Evolutionary conservation across 2,888 invertebrate genomes (phyloP).

Genomic region (Synanthedon myopaeformis): DNA sequence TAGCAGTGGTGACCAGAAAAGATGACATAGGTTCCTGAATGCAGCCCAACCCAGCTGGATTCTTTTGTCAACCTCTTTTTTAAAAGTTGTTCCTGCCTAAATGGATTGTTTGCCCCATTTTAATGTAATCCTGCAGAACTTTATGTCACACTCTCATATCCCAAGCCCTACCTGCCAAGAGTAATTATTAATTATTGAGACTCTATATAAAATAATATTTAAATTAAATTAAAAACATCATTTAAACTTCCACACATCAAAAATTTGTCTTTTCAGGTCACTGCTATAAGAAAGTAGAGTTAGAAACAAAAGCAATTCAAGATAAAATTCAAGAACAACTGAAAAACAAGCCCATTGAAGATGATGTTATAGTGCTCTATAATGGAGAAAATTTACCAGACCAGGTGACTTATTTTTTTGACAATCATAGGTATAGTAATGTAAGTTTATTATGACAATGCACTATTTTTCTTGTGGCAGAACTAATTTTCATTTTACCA

Average conservation of each 20-base stretch:
- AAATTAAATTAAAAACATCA: too few species aligned
- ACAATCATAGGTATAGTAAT: background rate
- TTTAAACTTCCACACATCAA: too few species aligned
- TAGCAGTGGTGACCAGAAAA: too few species aligned
- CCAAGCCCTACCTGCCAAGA: background rate
- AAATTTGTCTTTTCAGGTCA: slow-evolving; percentile 70
- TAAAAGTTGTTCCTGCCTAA: too few species aligned
- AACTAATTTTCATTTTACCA: background rate
- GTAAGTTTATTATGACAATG: too few species aligned
- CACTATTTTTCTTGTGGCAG: background rate
- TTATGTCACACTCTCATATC: too few species aligned
- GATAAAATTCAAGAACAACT: slow-evolving; percentile 78
- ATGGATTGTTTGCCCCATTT: background rate
- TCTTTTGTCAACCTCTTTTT: too few species aligned
- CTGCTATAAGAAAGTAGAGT: slow-evolving; percentile 85
- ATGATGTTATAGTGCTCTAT: slow-evolving; percentile 89
- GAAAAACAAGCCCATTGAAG: slow-evolving; percentile 79
- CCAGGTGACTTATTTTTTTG: slow-evolving; percentile 26
- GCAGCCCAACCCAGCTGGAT: too few species aligned
- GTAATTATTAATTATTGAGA: background rate
- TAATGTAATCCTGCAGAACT: too few species aligned
- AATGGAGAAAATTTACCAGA: slow-evolving; percentile 79
- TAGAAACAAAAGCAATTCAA: slow-evolving; percentile 86
- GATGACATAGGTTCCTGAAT: too few species aligned
- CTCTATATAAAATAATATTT: too few species aligned